phyloP scores from a whole-genome alignment of 1,140 invertebrate genomes.

The Dysdera silvatica region DNA sequence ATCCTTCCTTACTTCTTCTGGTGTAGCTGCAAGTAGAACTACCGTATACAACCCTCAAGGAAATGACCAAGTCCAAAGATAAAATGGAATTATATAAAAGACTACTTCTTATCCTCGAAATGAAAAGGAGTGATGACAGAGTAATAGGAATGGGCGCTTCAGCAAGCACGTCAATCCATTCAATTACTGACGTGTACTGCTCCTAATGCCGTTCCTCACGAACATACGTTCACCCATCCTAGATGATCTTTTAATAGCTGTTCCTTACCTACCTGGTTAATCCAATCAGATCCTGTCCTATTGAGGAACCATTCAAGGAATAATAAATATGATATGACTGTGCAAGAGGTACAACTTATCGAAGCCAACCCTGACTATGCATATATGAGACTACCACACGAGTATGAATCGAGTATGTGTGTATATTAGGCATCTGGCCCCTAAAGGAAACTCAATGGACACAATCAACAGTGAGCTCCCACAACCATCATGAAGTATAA shows the following conservation, averaged over 20 bases:
- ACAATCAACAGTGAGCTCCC: too few relatives aligned
- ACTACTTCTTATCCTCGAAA: conserved; percentile 19
- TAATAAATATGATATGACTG: background rate
- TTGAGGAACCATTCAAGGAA: background rate
- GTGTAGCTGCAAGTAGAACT: conserved; percentile 24
- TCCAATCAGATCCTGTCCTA: background rate
- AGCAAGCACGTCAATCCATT: conserved; percentile 7
- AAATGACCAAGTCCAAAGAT: conserved; percentile 26
- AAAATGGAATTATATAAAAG: conserved; percentile 32
- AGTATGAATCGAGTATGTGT: background rate
- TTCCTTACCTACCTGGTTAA: background rate
- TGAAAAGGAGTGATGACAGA: background rate
- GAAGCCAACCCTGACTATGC: too few relatives aligned
- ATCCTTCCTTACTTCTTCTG: conserved; percentile 8
- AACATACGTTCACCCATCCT: too few relatives aligned
- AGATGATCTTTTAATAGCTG: background rate
- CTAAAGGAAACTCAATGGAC: too few relatives aligned
- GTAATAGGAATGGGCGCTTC: conserved; percentile 11
- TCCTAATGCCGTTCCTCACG: conserved; percentile 16
- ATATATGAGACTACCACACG: background rate
- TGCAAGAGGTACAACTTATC: background rate
- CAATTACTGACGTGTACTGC: conserved; percentile 13
- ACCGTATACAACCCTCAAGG: conserved; percentile 21
- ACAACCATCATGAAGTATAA: too few relatives aligned
- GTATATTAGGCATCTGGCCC: background rate